Conservation (phyloP, 2,888 invertebrate genomes). For the Camponotus fellah region DNA sequence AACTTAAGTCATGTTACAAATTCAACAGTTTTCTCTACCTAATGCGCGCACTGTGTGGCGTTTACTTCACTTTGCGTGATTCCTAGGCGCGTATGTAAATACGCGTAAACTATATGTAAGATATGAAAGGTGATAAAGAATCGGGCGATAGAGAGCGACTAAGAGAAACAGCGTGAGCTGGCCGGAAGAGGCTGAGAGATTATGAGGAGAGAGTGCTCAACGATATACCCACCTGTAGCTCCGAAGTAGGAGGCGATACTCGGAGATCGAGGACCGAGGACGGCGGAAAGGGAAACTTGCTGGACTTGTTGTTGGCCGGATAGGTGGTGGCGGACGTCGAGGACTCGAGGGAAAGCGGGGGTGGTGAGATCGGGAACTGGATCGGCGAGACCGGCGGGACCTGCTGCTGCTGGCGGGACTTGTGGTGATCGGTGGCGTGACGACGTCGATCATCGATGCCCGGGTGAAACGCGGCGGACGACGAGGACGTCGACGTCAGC, state of each 20-base stretch:
- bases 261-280: constrained; percentile 84
- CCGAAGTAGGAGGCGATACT: constrained; percentile 83
- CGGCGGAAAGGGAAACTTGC: constrained; percentile 83
- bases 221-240: constrained; percentile 83
- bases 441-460: constrained; percentile 73
- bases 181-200: constrained; percentile 23
- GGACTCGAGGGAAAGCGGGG: constrained; percentile 88
- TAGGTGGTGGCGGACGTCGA: constrained; percentile 85
- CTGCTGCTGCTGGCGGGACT: constrained; percentile 74
- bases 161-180: constrained; percentile 51
- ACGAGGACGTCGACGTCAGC: constrained; percentile 59
- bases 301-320: constrained; percentile 71
- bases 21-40: constrained; percentile 28
- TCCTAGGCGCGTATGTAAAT: constrained; percentile 1
- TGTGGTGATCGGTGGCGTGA: constrained; percentile 63
- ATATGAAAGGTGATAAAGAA: neutral
- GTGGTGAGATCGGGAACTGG: constrained; percentile 88
- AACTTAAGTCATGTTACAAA: neutral
- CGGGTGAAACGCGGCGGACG: constrained; percentile 85
- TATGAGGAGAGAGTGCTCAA: constrained; percentile 48
- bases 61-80: constrained; percentile 43
- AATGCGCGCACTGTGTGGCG: constrained; percentile 28
- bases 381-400: constrained; percentile 84
- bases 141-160: constrained; percentile 43
- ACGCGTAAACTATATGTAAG: neutral